Evolutionary conservation across 2,113 vertebrate genomes (phyloP).

Genomic region (Piprites chloris): DNA sequence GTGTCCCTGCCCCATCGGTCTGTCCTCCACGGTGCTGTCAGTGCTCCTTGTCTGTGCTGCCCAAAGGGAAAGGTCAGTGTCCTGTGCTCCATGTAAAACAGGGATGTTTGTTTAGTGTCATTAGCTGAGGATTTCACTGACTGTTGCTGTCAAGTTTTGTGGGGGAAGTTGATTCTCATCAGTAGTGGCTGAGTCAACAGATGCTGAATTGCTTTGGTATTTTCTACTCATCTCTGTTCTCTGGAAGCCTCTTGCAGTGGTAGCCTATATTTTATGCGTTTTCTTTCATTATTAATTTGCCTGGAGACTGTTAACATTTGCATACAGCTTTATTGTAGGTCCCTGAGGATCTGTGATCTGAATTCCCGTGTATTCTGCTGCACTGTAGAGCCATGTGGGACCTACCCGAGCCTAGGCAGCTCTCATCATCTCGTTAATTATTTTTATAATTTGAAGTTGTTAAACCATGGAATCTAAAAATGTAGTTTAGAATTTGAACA

Average conservation of each 20-base stretch:
- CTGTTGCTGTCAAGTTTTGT: not conserved
- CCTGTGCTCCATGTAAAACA: not conserved
- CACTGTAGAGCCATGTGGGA: not conserved
- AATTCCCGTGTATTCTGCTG: not conserved
- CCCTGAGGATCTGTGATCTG: not conserved
- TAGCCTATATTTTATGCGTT: not conserved
- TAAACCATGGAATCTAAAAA: not conserved
- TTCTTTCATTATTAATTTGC: constrained; percentile 28
- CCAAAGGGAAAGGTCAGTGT: constrained; percentile 1
- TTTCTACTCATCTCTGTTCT: not conserved
- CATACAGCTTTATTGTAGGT: constrained; percentile 1
- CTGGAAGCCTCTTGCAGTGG: not conserved
- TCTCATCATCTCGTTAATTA: constrained; percentile 21
- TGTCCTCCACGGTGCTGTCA: not conserved
- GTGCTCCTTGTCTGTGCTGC: not conserved
- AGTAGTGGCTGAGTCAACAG: not conserved
- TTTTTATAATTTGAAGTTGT: constrained; percentile 37
- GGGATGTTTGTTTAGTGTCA: not conserved
- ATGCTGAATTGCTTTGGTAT: not conserved
- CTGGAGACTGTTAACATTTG: constrained; percentile 35
- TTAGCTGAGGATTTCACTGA: not conserved
- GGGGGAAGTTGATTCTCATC: not conserved
- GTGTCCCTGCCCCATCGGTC: not conserved
- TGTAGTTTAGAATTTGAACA: not conserved
- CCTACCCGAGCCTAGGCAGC: not conserved